phyloP scores from a whole-genome alignment of 2,113 vertebrate genomes.

The Hylia prasina region DNA sequence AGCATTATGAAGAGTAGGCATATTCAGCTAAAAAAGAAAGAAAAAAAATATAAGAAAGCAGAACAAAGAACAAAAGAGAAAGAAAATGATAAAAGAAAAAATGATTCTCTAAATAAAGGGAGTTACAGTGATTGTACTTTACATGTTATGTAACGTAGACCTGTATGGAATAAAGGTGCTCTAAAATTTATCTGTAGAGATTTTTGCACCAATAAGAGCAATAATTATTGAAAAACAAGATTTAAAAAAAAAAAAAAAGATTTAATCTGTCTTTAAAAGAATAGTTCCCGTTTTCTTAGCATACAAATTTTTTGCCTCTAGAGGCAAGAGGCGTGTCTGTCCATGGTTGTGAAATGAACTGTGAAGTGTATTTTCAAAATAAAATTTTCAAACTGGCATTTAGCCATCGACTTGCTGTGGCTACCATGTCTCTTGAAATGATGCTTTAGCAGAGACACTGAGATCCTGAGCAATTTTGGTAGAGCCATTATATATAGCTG shows the following conservation, averaged over 20 bases:
- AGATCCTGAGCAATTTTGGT: neutral
- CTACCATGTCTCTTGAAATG: neutral
- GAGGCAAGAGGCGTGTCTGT: neutral
- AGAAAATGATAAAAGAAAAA: neutral
- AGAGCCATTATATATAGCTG: neutral
- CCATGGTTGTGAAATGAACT: neutral
- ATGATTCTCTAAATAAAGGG: neutral
- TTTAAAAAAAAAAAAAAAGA: rapidly evolving
- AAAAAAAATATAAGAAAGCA: neutral
- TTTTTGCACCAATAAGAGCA: neutral
- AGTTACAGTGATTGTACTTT: neutral
- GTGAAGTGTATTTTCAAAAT: neutral
- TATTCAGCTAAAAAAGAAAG: neutral
- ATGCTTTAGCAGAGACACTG: neutral
- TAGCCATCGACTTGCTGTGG: neutral
- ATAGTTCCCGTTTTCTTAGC: neutral
- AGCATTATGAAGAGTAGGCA: neutral
- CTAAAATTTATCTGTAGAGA: neutral
- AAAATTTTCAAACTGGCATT: neutral
- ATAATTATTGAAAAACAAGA: neutral
- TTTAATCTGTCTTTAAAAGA: neutral
- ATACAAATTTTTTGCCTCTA: neutral
- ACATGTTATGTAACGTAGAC: neutral
- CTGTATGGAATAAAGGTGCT: neutral
- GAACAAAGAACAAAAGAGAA: neutral